Base-by-base conservation (phyloP, 2,888 invertebrate species). In the Furcula furcula region DNA sequence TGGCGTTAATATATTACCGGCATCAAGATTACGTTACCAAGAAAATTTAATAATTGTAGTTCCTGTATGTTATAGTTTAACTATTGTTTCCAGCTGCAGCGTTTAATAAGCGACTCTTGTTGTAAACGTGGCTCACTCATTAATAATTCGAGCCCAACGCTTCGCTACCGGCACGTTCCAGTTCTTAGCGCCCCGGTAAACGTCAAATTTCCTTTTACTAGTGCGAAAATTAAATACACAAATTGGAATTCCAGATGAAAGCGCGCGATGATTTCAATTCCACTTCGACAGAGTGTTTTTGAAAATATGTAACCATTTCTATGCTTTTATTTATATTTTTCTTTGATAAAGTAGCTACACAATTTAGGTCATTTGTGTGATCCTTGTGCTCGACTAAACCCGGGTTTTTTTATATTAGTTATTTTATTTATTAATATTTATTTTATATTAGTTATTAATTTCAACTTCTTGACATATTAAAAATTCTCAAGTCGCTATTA, bases 101-200 rank as follows among this genome's bases (percentile, higher is more conserved):
- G 39, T 54, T 49, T 52, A 57, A 52, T 55, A 51, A 44, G 37
- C 39, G 33, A 31, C 30, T 39, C 32, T 42, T 38, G 36, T 42
- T 50, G 41, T 45, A 33, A 46, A 46, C 48, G 36, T 30, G 46
- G 39, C 43, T 32, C 9, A 16, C 42, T 56, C 55, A 58, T 67
- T 62, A 60, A 56, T 57, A 51, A 59, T 67, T 58, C 55, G 47
- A 35, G 31, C 40, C 35, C 49, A 47, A 36, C 40, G 45, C 37
- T 35, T 38, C 40, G 49, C 34, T 44, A 40, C 40, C 41, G 46
- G 45, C 44, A 45, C 42, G 48, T 42, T 49, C 38, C 26, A 36
- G 39, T 46, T 48, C 47, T 48, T 33, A 40, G 32, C 31, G 36
- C 20, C 13, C 20, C 13, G 31, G 31, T 43, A 40, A 51, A 36